phyloP scores from a whole-genome alignment of 2,113 vertebrate species.

The Macrotus californicus region DNA sequence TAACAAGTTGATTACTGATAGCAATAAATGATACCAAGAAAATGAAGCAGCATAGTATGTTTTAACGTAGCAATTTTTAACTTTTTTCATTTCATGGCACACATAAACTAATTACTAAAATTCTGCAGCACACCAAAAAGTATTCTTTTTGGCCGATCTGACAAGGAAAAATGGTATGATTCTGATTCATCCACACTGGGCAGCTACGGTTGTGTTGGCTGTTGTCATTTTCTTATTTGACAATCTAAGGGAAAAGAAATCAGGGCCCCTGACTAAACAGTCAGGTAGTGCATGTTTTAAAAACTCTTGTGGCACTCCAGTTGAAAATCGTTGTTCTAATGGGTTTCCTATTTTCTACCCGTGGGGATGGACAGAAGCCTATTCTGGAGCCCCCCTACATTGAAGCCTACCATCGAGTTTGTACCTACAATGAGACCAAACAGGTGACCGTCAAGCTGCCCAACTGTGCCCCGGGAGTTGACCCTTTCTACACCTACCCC shows the following conservation, averaged over 20 bases:
- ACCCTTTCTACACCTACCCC: constrained; percentile 90
- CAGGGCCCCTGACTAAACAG: too few relatives aligned
- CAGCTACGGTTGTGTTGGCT: too few relatives aligned
- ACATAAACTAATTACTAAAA: too few relatives aligned
- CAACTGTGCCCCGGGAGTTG: constrained; percentile 79
- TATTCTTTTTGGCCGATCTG: background rate
- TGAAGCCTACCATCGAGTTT: constrained; percentile 89
- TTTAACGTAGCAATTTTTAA: constrained; percentile 1
- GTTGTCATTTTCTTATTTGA: background rate
- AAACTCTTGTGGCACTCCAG: too few relatives aligned
- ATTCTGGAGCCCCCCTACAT: constrained; percentile 90
- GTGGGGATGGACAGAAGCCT: constrained; percentile 85
- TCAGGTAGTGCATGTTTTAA: too few relatives aligned
- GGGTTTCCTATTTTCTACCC: background rate
- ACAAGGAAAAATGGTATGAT: background rate
- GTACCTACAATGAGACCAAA: constrained; percentile 91
- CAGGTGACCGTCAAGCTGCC: constrained; percentile 87
- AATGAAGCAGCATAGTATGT: background rate
- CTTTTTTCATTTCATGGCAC: too few relatives aligned
- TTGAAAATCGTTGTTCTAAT: constrained; percentile 21
- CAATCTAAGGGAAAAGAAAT: too few relatives aligned
- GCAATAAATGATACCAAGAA: background rate
- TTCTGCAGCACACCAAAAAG: too few relatives aligned
- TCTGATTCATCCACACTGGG: background rate
- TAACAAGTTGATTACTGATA: background rate